Evolutionary conservation across 2,888 invertebrate genomes (phyloP).

Genomic region (Drosophila barbarae): DNA sequence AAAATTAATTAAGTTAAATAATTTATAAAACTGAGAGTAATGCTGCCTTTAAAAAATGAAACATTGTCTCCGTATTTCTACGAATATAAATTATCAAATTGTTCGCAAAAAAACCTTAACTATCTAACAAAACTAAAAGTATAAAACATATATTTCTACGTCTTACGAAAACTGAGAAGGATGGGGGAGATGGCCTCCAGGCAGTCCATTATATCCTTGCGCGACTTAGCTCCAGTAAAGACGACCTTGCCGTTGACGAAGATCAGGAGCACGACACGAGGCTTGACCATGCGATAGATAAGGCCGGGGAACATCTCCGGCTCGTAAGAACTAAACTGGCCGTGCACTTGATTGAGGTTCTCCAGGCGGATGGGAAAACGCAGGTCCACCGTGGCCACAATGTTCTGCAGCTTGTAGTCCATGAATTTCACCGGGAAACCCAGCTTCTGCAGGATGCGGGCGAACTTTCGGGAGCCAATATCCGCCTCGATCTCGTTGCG

Average conservation of each 20-base stretch:
- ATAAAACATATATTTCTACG: constrained; percentile 77
- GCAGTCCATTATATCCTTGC: constrained; percentile 95
- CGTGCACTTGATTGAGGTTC: constrained; percentile 87
- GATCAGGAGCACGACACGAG: constrained; percentile 95
- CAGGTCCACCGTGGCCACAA: constrained; percentile 87
- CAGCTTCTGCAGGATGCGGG: constrained; percentile 89
- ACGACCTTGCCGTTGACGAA: constrained; percentile 99
- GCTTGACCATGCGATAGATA: constrained; percentile 98
- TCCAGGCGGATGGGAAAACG: constrained; percentile 87
- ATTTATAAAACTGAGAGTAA: not conserved
- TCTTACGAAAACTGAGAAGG: constrained; percentile 94
- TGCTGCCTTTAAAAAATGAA: not conserved
- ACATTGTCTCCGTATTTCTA: not conserved
- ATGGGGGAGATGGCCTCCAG: constrained; percentile 97
- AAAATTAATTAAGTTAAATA: not conserved
- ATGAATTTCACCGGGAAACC: constrained; percentile 88
- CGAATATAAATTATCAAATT: constrained; percentile 7
- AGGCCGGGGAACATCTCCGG: constrained; percentile 99
- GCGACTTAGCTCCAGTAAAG: constrained; percentile 94
- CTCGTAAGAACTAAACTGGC: constrained; percentile 93
- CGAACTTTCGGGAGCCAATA: constrained; percentile 89
- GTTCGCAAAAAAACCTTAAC: constrained; percentile 5
- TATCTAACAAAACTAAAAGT: constrained; percentile 2
- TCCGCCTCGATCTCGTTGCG: constrained; percentile 88
- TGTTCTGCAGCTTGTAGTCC: constrained; percentile 89